Evolutionary conservation across 2,888 invertebrate genomes (phyloP).

Genomic region (Drosophila pseudotakahashii): DNA sequence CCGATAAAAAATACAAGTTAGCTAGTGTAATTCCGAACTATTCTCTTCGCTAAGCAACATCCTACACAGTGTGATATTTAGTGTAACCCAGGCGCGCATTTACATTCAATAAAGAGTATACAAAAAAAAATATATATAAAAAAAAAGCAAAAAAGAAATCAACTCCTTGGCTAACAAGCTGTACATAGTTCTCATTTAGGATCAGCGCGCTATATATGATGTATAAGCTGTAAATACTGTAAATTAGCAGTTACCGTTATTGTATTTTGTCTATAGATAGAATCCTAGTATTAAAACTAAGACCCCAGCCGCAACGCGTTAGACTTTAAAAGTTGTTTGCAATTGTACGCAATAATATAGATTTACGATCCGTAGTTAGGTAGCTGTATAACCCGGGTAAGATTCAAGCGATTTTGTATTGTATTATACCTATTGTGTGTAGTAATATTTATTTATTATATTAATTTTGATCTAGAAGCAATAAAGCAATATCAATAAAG

Average conservation of each 20-base stretch:
- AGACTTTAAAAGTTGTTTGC: constrained; percentile 56
- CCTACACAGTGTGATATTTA: constrained; percentile 84
- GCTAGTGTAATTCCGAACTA: constrained; percentile 63
- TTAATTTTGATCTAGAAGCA: constrained; percentile 70
- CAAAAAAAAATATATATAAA: constrained; percentile 15
- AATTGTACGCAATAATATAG: constrained; percentile 40
- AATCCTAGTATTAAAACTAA: constrained; percentile 14
- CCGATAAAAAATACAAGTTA: constrained; percentile 16
- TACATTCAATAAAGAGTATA: constrained; percentile 37
- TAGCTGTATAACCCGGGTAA: constrained; percentile 9
- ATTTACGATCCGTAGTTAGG: constrained; percentile 15
- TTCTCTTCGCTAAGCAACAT: constrained; percentile 75
- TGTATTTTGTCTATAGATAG: constrained; percentile 64
- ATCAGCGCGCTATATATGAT: constrained; percentile 32
- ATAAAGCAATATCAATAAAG: constrained; percentile 67
- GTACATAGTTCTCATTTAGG: constrained; percentile 37
- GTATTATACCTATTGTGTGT: constrained; percentile 40
- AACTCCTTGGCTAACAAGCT: constrained; percentile 48
- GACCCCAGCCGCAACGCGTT: constrained; percentile 46
- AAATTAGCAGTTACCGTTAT: constrained; percentile 72
- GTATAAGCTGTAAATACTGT: constrained; percentile 68
- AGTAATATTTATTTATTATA: constrained; percentile 75
- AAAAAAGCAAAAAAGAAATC: neutral
- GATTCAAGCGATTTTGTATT: constrained; percentile 38
- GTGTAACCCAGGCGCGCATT: constrained; percentile 73